phyloP scores from a whole-genome alignment of 2,113 vertebrate species.

The Myxocyprinus asiaticus region DNA sequence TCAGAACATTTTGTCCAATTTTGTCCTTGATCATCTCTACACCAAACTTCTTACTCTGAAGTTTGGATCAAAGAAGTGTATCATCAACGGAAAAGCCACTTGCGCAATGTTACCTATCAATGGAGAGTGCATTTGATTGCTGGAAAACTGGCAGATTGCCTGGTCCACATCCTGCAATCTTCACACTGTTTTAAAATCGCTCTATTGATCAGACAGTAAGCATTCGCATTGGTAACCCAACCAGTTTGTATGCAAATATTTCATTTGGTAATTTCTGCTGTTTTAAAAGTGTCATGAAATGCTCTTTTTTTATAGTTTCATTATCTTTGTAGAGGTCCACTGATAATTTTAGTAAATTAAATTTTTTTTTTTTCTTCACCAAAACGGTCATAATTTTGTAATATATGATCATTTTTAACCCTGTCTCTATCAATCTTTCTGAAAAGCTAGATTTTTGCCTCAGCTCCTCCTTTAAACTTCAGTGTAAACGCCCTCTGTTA shows the following conservation, averaged over 20 bases:
- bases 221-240: neutral
- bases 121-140: conserved; percentile 11
- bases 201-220: conserved; percentile 25
- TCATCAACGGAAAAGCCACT: neutral
- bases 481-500: too few species aligned
- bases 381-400: too few species aligned
- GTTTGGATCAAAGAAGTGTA: neutral
- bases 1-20: too few species aligned
- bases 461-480: too few species aligned
- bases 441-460: too few species aligned
- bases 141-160: conserved; percentile 9
- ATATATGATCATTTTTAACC: too few species aligned
- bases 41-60: neutral
- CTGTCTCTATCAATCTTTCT: too few species aligned
- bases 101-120: neutral
- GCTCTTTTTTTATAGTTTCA: too few species aligned
- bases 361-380: too few species aligned
- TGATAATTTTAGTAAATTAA: too few species aligned
- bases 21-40: neutral
- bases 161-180: neutral
- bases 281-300: neutral
- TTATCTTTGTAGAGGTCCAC: too few species aligned
- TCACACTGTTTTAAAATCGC: conserved; percentile 18
- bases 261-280: neutral
- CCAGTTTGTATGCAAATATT: neutral